These are phyloP conservation scores for Plebejus argus DNA, from an alignment of 2,888 invertebrate genomes.

Conservation along the genomic window DNA sequence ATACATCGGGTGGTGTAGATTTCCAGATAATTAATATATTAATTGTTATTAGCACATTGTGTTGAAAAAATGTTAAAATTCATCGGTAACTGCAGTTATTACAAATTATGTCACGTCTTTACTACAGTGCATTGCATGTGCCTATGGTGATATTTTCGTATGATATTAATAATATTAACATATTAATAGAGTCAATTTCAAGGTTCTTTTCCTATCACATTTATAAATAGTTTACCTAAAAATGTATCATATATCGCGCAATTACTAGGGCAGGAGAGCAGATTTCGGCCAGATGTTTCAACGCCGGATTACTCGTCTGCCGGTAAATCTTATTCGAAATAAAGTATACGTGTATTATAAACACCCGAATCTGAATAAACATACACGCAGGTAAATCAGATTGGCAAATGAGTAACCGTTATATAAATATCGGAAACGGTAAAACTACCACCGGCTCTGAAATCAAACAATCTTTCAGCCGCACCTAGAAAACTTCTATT, in stretches of 20 bases:
- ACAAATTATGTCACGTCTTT: no score
- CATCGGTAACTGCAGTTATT: background rate
- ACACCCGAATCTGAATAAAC: constrained; percentile 74
- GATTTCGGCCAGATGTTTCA: constrained; percentile 65
- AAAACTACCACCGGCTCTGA: constrained; percentile 63
- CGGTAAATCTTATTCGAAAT: constrained; percentile 75
- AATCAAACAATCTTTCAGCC: constrained; percentile 75
- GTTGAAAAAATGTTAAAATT: background rate
- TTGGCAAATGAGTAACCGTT: constrained; percentile 78
- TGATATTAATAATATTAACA: no score
- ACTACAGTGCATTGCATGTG: background rate
- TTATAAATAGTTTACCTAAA: background rate
- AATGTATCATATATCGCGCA: constrained; percentile 41
- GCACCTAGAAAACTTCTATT: constrained; percentile 72
- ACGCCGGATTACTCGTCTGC: constrained; percentile 66
- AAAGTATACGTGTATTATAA: constrained; percentile 75
- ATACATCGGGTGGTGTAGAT: background rate
- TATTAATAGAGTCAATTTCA: background rate
- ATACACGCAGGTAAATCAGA: constrained; percentile 77
- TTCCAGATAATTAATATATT: background rate
- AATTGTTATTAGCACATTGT: background rate
- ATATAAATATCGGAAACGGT: constrained; percentile 77
- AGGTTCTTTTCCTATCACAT: background rate
- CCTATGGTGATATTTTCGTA: background rate
- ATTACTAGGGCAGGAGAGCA: constrained; percentile 48